phyloP scores from a whole-genome alignment of 2,113 vertebrate genomes.

The Rhynchopsitta pachyrhyncha region DNA sequence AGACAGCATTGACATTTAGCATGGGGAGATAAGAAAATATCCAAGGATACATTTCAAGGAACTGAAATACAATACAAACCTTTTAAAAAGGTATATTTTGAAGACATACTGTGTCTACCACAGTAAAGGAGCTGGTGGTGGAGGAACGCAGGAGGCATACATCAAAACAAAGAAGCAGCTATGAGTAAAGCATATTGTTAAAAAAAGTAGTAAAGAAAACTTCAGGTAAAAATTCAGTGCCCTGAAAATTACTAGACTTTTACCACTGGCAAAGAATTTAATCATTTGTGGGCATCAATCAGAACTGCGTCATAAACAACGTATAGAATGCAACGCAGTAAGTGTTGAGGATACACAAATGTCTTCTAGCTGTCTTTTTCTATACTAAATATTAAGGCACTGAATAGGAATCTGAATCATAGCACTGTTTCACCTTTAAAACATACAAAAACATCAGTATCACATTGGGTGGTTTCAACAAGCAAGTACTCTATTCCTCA shows the following conservation, averaged over 20 bases:
- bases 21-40: background rate
- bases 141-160: background rate
- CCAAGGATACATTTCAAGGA: background rate
- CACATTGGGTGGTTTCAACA: background rate
- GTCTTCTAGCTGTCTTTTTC: background rate
- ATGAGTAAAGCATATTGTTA: background rate
- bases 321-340: background rate
- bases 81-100: background rate
- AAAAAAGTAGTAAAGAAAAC: background rate
- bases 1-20: background rate
- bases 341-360: background rate
- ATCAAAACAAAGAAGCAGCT: background rate
- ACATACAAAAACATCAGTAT: background rate
- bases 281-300: background rate
- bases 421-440: background rate
- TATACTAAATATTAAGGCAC: background rate
- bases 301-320: background rate
- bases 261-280: background rate
- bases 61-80: background rate
- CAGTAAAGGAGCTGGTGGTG: background rate
- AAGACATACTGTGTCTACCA: background rate
- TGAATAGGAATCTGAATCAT: background rate
- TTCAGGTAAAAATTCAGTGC: background rate
- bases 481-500: background rate
- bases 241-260: background rate